Evolutionary conservation across 2,888 invertebrate species (phyloP).

Genomic region (Calameuta filiformis): DNA sequence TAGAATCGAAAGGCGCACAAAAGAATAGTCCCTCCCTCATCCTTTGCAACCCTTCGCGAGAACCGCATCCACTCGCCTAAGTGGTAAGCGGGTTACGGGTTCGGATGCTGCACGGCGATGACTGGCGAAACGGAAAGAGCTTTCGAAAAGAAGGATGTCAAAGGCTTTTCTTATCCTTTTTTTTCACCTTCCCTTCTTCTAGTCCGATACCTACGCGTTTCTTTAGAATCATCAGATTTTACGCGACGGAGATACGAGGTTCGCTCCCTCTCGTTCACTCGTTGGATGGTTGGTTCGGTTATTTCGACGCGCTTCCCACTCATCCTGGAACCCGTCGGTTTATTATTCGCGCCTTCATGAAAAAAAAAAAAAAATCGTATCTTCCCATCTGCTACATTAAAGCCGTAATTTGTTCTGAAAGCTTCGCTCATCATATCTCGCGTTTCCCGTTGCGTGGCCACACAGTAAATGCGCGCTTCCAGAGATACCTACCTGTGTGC

Average conservation of each 20-base stretch:
- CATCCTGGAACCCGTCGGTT: not conserved
- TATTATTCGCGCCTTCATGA: not conserved
- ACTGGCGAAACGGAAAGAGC: not conserved
- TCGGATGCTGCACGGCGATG: not conserved
- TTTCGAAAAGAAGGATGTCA: not conserved
- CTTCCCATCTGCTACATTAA: conserved; percentile 28
- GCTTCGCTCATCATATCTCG: conserved; percentile 24
- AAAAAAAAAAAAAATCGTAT: conserved; percentile 3
- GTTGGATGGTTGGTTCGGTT: not conserved
- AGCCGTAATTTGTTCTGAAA: conserved; percentile 44
- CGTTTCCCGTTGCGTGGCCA: not conserved
- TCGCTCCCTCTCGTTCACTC: not conserved
- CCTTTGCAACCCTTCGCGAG: not conserved
- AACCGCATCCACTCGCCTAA: not conserved
- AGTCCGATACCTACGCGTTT: not conserved
- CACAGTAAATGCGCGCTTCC: not conserved
- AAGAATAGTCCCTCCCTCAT: not conserved
- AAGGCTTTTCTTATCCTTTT: not conserved
- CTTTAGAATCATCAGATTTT: not conserved
- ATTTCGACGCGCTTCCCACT: not conserved
- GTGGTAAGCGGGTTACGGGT: not conserved
- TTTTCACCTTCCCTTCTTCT: not conserved
- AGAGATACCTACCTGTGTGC: not conserved
- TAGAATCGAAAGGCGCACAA: not conserved
- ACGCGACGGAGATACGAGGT: not conserved